A percentile compares a stretch with the other conserved stretches of the same genome.
phyloP scores from a whole-genome alignment of 2,888 invertebrate genomes.

The Drosophila neoperkinsi region DNA sequence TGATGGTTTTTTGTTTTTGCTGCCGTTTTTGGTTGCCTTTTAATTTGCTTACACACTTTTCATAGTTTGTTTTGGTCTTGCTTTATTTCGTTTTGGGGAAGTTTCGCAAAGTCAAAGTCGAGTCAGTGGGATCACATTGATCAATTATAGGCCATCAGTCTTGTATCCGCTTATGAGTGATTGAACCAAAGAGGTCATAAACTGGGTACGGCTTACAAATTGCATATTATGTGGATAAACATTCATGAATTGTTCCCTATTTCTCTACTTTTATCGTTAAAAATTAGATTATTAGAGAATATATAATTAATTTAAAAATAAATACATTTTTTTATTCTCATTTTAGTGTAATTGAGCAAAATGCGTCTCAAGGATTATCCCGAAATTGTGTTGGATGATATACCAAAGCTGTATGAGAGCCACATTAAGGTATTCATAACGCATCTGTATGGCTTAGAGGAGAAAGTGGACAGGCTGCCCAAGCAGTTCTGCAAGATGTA shows the following conservation, averaged over 20 bases:
- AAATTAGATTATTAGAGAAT: too few species aligned
- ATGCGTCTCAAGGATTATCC: constrained; percentile 64
- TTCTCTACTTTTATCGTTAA: too few species aligned
- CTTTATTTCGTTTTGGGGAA: constrained; percentile 25
- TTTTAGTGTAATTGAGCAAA: constrained; percentile 10
- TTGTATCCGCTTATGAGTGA: constrained; percentile 50
- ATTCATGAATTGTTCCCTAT: background rate
- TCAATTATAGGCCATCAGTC: constrained; percentile 47
- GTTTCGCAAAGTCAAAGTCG: constrained; percentile 65
- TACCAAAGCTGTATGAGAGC: constrained; percentile 62
- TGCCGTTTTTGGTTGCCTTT: constrained; percentile 19
- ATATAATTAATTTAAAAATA: background rate
- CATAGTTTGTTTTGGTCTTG: constrained; percentile 22
- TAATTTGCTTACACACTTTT: constrained; percentile 48
- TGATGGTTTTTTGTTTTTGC: constrained; percentile 3
- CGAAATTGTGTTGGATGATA: constrained; percentile 57
- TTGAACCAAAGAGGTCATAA: constrained; percentile 31
- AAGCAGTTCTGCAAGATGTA: constrained; percentile 66
- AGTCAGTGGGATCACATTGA: constrained; percentile 42
- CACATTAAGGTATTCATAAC: constrained; percentile 59
- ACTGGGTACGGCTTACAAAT: background rate
- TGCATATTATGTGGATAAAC: background rate
- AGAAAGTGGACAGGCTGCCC: constrained; percentile 44
- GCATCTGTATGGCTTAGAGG: constrained; percentile 36
- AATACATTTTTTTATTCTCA: background rate